These are phyloP conservation scores for Drosophila pegasa DNA, from an alignment of 2,888 invertebrate species.

Conservation along the genomic window DNA sequence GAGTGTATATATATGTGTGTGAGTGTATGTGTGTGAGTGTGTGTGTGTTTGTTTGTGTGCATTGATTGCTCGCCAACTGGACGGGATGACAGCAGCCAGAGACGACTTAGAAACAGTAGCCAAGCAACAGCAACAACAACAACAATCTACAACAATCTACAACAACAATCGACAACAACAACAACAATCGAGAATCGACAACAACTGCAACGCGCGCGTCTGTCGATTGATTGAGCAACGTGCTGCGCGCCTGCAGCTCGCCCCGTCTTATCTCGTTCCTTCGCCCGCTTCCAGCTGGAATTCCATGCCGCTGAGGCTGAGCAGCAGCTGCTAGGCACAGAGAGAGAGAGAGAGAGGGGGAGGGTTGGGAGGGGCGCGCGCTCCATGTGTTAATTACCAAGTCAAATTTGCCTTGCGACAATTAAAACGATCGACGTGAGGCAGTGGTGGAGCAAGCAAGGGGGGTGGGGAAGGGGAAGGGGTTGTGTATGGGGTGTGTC, in stretches of 20 bases:
- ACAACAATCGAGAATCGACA: slow-evolving; percentile 1
- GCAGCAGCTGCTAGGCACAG: slow-evolving; percentile 9
- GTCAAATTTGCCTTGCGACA: slow-evolving; percentile 74
- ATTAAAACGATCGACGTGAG: slow-evolving; percentile 57
- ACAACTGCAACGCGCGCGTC: slow-evolving; percentile 7
- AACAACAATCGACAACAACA: slow-evolving; percentile 22
- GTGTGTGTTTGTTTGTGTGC: slow-evolving; percentile 25
- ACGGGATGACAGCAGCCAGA: slow-evolving; percentile 27
- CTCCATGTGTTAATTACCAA: slow-evolving; percentile 74
- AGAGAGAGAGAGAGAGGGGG: background rate
- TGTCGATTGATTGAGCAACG: slow-evolving; percentile 37
- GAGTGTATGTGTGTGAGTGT: background rate
- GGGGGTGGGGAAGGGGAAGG: background rate
- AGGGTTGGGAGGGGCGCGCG: slow-evolving; percentile 18
- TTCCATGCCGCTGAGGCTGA: slow-evolving; percentile 23
- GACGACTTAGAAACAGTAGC: slow-evolving; percentile 40
- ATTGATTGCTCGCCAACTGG: slow-evolving; percentile 50
- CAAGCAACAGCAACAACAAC: slow-evolving; percentile 22
- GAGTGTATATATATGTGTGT: slow-evolving; percentile 2
- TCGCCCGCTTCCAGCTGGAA: background rate
- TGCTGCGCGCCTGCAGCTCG: slow-evolving; percentile 19
- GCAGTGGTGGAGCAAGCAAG: background rate
- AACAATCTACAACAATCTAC: no score
- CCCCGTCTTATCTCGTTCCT: background rate
- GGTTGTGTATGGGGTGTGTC: background rate